Conservation (phyloP, 2,797 vertebrate species). For the Nyctibius grandis region DNA sequence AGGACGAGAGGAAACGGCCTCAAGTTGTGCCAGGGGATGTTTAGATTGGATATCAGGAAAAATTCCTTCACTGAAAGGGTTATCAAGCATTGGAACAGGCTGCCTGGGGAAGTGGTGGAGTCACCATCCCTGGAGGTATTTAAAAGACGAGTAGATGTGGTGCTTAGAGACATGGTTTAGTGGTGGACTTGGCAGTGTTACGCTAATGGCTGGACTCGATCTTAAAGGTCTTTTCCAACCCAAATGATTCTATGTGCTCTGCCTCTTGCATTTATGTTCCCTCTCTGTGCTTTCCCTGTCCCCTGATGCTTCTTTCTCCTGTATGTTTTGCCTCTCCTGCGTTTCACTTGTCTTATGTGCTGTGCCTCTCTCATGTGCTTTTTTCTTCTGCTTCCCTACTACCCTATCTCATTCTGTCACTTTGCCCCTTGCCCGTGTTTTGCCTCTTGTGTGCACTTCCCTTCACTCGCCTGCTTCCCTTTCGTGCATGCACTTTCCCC, state of each 20-base stretch:
- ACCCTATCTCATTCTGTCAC: not conserved
- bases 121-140: not conserved
- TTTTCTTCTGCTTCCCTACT: not conserved
- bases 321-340: not conserved
- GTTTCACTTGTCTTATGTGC: not conserved
- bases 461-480: not conserved
- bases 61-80: not conserved
- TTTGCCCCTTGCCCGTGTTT: not conserved
- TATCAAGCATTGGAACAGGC: not conserved
- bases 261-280: not conserved
- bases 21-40: not conserved
- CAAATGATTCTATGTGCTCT: not conserved
- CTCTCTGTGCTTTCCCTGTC: not conserved
- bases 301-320: rapidly evolving
- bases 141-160: not conserved
- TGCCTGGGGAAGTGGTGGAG: not conserved
- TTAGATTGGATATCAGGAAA: not conserved
- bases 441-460: not conserved
- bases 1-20: not conserved
- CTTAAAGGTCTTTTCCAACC: not conserved
- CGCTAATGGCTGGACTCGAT: not conserved
- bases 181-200: not conserved
- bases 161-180: not conserved
- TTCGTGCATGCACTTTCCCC: not conserved
- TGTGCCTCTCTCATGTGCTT: not conserved